Base-by-base conservation (phyloP, 2,797 vertebrate species). In the Margarornis squamiger region DNA sequence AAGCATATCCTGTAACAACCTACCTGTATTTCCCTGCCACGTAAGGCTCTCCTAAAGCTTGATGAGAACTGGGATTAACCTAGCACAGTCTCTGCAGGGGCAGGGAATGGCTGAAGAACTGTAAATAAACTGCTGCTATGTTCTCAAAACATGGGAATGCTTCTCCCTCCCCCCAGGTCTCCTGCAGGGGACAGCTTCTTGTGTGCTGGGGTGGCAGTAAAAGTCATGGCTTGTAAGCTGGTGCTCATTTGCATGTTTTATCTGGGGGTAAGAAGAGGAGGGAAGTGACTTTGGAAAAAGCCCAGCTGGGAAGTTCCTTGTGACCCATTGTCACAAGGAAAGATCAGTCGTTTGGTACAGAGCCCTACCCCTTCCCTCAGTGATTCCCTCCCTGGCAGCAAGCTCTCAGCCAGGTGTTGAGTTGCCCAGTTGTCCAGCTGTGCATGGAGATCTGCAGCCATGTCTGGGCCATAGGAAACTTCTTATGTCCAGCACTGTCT, bases 71-170 rank as follows among this genome's bases (percentile, higher is more conserved):
- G 59, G 38, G 32, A 74, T 14, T 70, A 55, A 86, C 38, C 27
- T 26, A 75, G 34, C 5, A 8, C 23, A 57, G 70, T 38, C 27
- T 57, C 57, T 73, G 51, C 48, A 70, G 24, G 27, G 41, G 15
- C 70, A 73, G 45, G 29, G 51, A 78, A 45, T 38, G 39, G 62
- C 83, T 73, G 55, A 86, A 86, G 79, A 91, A 82, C 52, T 94
- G 90, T 85, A 91, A 93, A 94, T 79, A 81, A 96, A 94, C 59
- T 82, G 76, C 70, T 83, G 62, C 86, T 72, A 7, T 39, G 63
- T 90, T 92, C 67, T 49, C 17, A 74, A 26, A 90, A 70, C 8
- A 12, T 10, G 2, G 41, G 27, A 82, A n/a, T 71, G 19, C 38
- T 36, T 61, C 26, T 71, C 30, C 79, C 22, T 38, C 3, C 3